Percentiles rank a stretch among this genome's conserved stretches.
These are phyloP conservation scores for Thysanoteuthis rhombus DNA, from an alignment of 2,888 invertebrate species.

Conservation along the genomic window DNA sequence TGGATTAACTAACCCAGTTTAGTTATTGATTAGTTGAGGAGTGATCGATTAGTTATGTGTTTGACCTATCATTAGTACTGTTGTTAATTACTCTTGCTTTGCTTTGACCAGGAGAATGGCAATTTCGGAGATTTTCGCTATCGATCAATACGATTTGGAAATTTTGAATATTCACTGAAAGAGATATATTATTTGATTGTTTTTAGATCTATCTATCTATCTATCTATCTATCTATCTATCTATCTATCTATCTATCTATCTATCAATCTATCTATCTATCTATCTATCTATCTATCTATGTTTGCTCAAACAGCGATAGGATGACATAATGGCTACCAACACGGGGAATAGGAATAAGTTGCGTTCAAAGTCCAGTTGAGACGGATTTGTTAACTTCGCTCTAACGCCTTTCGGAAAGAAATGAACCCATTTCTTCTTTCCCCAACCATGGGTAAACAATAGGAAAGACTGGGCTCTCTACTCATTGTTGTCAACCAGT, in stretches of 20 bases:
- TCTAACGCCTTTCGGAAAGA: too few species aligned
- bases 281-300: neutral
- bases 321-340: too few species aligned
- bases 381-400: too few species aligned
- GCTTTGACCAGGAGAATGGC: neutral
- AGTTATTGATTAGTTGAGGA: neutral
- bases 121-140: too few species aligned
- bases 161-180: neutral
- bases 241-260: neutral
- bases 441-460: too few species aligned
- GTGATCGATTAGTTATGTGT: neutral
- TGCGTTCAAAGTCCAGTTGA: too few species aligned
- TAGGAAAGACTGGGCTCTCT: too few species aligned
- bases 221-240: neutral
- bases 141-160: too few species aligned
- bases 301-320: too few species aligned
- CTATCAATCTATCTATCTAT: neutral
- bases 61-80: neutral
- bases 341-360: too few species aligned
- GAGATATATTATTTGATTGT: neutral
- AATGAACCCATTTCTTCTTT: too few species aligned
- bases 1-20: neutral
- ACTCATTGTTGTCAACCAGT: too few species aligned
- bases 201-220: neutral
- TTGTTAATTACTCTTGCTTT: neutral